Base-by-base conservation (phyloP, 2,888 invertebrate species). In the Drosophila vallismaia region DNA sequence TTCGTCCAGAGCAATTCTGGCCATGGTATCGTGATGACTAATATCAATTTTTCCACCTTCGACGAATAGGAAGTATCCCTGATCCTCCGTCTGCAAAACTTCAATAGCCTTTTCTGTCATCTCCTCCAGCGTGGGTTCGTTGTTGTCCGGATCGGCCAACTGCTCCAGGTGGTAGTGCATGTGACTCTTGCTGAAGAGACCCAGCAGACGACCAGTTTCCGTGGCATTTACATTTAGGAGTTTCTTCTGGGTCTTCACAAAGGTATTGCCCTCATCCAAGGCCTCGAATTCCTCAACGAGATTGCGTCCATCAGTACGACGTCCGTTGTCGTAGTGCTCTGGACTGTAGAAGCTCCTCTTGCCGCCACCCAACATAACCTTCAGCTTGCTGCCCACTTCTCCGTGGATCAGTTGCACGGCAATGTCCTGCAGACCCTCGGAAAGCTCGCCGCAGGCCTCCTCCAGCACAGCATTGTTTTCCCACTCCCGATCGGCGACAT, bases 331-430 rank as follows among this genome's bases (percentile, higher is more conserved):
- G 2, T 93, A 93, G 0, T 77, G 77, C 5, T 92, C 90, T 31
- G 93, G 93, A 0, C 94, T 94, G 0, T 94, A 90, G 75, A 97
- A 94, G 75, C 94, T 93, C 0, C 92, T 90, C 9, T 95, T 92
- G 3, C 96, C 97, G 8, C 96, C 96, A 0, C 96, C 97, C 89
- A 96, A 92, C 66, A 96, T 94, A 0, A 96, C 95, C 93, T 95
- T 95, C 19, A 95, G 93, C 58, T 94, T 93, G 56, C 92, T 93
- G 10, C 96, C 96, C 3, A 95, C 94, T 0, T 92, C 92, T 0
- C 94, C 93, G 10, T 92, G 92, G 10, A 96, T 92, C 1, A 97
- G 91, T 83, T 96, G 96, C 4, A 92, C 89, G 0, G 96, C 96
- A 50, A 96, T 96, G 79, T 96, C 96, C 0, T 93, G 92, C 71